Conservation (phyloP, 2,888 invertebrate species). For the Acanthosepion lycidas region DNA sequence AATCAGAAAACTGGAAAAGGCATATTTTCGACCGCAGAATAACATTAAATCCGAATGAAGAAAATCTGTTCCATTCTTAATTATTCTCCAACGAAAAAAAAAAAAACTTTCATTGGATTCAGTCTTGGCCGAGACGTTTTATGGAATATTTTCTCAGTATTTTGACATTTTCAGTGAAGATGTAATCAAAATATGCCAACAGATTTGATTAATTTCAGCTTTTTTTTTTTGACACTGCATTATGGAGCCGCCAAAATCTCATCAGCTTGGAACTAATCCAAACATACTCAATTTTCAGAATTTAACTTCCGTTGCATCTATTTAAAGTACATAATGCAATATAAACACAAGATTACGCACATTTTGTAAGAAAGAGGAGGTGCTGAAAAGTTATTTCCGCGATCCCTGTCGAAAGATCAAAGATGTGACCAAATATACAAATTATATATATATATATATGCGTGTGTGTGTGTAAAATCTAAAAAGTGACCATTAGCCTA, state of each 20-base stretch:
- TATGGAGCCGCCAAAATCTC: too few relatives aligned
- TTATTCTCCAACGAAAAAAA: background rate
- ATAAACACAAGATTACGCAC: background rate
- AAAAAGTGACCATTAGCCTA: too few relatives aligned
- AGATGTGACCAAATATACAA: too few relatives aligned
- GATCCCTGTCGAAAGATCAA: too few relatives aligned
- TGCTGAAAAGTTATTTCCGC: too few relatives aligned
- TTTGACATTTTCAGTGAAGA: background rate
- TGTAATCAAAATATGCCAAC: background rate
- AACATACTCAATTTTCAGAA: background rate
- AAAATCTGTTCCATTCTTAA: background rate
- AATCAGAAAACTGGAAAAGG: background rate
- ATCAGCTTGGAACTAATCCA: background rate
- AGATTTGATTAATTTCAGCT: background rate
- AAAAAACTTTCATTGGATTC: background rate
- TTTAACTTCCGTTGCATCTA: background rate
- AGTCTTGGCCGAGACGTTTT: background rate
- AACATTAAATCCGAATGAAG: background rate
- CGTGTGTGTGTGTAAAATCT: too few relatives aligned
- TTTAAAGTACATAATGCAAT: background rate
- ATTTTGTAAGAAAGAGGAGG: background rate
- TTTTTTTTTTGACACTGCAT: background rate
- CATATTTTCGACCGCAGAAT: background rate
- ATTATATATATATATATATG: too few relatives aligned
- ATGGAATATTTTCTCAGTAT: background rate